These are phyloP conservation scores for Neuroscelio doddi DNA, from an alignment of 2,888 invertebrate species.

Conservation along the genomic window DNA sequence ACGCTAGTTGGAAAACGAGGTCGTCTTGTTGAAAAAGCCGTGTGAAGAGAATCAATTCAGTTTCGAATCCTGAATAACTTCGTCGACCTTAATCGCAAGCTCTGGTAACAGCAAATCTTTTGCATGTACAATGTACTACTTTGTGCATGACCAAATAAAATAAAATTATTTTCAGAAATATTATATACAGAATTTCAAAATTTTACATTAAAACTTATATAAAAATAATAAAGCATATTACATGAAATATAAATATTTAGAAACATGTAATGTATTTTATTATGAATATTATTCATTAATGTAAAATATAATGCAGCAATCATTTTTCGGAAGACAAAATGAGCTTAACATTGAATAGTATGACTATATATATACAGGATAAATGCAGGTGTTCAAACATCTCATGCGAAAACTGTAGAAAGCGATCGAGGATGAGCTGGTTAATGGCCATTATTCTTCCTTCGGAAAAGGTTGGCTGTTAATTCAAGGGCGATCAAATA, in stretches of 20 bases:
- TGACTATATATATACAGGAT: slow-evolving; percentile 25
- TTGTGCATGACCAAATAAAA: too few species aligned
- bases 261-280: too few species aligned
- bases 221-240: too few species aligned
- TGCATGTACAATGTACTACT: slow-evolving; percentile 9
- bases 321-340: slow-evolving; percentile 1
- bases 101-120: slow-evolving; percentile 11
- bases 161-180: too few species aligned
- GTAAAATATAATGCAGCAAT: too few species aligned
- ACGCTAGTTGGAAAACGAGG: not conserved
- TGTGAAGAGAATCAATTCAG: slow-evolving; percentile 8
- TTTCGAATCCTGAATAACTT: slow-evolving; percentile 8
- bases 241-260: too few species aligned
- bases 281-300: too few species aligned
- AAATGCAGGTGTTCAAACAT: slow-evolving; percentile 24
- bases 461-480: slow-evolving; percentile 40
- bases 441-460: slow-evolving; percentile 46
- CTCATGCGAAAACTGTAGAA: slow-evolving; percentile 29
- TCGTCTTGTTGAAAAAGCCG: not conserved
- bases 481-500: slow-evolving; percentile 53
- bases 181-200: too few species aligned
- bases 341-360: slow-evolving; percentile 7
- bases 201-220: too few species aligned
- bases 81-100: slow-evolving; percentile 15
- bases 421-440: slow-evolving; percentile 30